Percentiles rank a stretch among this genome's conserved stretches.
Evolutionary conservation across 2,888 invertebrate species (phyloP).

Genomic region (Sphaerophoria rueppellii): DNA sequence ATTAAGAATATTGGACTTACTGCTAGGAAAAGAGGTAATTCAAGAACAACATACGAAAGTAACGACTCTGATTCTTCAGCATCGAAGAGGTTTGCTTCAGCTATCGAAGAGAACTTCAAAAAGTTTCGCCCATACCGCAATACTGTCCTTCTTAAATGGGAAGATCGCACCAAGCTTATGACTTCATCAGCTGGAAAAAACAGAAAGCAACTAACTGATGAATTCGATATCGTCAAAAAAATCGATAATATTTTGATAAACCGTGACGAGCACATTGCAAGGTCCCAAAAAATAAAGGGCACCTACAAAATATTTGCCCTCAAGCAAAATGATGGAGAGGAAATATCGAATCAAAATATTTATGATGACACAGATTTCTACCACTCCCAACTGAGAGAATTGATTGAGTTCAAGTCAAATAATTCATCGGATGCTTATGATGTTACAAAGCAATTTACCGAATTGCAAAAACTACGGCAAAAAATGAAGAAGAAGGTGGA

Average conservation of each 20-base stretch:
- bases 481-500: slow-evolving; percentile 97
- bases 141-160: slow-evolving; percentile 95
- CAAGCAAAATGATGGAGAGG: slow-evolving; percentile 79
- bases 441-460: slow-evolving; percentile 94
- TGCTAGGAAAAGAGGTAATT: slow-evolving; percentile 75
- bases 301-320: slow-evolving; percentile 86
- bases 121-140: slow-evolving; percentile 88
- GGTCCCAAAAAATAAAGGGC: slow-evolving; percentile 91
- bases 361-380: slow-evolving; percentile 99
- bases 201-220: slow-evolving; percentile 82
- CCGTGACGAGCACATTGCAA: slow-evolving; percentile 88
- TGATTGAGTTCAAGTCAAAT: slow-evolving; percentile 95
- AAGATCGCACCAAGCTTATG: slow-evolving; percentile 93
- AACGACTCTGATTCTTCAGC: slow-evolving; percentile 6
- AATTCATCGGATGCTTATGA: slow-evolving; percentile 92
- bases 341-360: slow-evolving; percentile 90
- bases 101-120: slow-evolving; percentile 84
- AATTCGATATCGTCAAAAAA: slow-evolving; percentile 85
- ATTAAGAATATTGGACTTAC: slow-evolving; percentile 82
- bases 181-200: slow-evolving; percentile 85
- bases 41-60: slow-evolving; percentile 42
- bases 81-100: slow-evolving; percentile 81
- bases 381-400: slow-evolving; percentile 94
- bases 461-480: slow-evolving; percentile 94
- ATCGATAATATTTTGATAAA: slow-evolving; percentile 93